Percentiles rank a stretch among this genome's conserved stretches.
Evolutionary conservation across 2,113 vertebrate genomes (phyloP).

Genomic region (Notiomystis cincta): DNA sequence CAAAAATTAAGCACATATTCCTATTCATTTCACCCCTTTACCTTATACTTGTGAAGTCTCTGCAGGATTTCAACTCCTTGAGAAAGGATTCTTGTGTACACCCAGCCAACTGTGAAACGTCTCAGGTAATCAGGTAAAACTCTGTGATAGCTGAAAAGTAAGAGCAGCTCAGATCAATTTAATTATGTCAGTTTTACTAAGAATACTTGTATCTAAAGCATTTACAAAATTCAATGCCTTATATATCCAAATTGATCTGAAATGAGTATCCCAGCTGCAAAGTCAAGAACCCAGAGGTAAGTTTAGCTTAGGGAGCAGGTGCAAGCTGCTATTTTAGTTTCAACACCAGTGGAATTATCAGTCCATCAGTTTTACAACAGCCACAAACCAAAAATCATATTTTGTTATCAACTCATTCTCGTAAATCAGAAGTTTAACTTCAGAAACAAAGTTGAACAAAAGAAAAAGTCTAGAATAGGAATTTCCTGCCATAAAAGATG

Average conservation of each 20-base stretch:
- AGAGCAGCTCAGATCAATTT: not conserved
- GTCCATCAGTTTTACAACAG: not conserved
- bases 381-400: not conserved
- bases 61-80: constrained; percentile 90
- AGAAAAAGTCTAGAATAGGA: not conserved
- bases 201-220: not conserved
- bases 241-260: not conserved
- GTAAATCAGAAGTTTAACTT: not conserved
- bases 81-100: constrained; percentile 85
- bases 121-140: constrained; percentile 84
- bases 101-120: constrained; percentile 88
- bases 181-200: not conserved
- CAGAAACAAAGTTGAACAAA: not conserved
- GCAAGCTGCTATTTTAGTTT: not conserved
- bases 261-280: not conserved
- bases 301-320: not conserved
- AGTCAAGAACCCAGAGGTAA: not conserved
- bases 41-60: constrained; percentile 87
- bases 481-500: not conserved
- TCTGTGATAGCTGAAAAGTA: constrained; percentile 75
- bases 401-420: not conserved
- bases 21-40: constrained; percentile 16
- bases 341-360: not conserved
- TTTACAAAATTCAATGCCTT: not conserved
- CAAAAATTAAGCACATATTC: not conserved